Percentiles rank a stretch among this genome's conserved stretches.
Evolutionary conservation across 2,797 vertebrate species (phyloP).

Genomic region (Tolypeutes matacus): DNA sequence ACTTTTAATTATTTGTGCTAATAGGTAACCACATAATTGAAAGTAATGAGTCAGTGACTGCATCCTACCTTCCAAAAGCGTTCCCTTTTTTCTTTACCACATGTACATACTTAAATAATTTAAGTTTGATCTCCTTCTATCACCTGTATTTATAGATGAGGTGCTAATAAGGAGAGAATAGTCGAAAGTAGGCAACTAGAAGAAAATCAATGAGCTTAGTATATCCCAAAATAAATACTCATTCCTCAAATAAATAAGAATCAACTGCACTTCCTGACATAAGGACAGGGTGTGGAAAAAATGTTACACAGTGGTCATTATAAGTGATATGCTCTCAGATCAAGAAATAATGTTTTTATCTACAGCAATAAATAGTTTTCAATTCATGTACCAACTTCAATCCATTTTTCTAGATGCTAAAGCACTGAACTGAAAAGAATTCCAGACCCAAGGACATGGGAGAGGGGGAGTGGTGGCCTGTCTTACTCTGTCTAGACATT

Average conservation of each 20-base stretch:
- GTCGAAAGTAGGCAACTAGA: not conserved
- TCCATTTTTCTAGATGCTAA: not conserved
- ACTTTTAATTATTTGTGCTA: slow-evolving; percentile 64
- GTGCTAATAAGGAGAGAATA: slow-evolving; percentile 27
- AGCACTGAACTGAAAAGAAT: not conserved
- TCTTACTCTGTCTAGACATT: not conserved
- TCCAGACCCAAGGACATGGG: not conserved
- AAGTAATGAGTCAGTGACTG: slow-evolving; percentile 62
- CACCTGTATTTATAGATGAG: not conserved
- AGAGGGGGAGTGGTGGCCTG: not conserved
- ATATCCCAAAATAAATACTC: not conserved
- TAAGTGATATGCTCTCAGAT: not conserved
- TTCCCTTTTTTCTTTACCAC: slow-evolving; percentile 29
- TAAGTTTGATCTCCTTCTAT: not conserved
- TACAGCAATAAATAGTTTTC: not conserved
- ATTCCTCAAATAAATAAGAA: slow-evolving; percentile 24
- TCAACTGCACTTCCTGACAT: not conserved
- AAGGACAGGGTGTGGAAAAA: not conserved
- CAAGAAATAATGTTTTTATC: slow-evolving; percentile 30
- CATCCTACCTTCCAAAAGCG: slow-evolving; percentile 13
- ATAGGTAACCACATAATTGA: slow-evolving; percentile 65
- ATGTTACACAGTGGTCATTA: not conserved
- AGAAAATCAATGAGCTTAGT: not conserved
- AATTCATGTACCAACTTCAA: not conserved
- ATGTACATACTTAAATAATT: slow-evolving; percentile 35